Percentiles rank a stretch among this genome's conserved stretches.
phyloP scores from a whole-genome alignment of 2,797 vertebrate genomes.

The Novumbra hubbsi region DNA sequence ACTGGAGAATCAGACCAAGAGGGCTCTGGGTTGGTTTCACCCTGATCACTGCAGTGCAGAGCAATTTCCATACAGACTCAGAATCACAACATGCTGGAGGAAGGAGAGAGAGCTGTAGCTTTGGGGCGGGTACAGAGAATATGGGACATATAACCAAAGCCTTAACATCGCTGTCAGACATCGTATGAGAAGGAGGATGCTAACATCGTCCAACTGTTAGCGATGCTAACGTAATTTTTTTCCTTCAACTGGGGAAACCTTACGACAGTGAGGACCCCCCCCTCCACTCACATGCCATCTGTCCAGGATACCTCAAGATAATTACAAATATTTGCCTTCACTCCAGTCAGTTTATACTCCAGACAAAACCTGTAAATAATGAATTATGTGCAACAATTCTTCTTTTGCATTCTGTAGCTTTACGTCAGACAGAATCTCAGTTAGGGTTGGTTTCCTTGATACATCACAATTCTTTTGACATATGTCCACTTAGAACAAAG shows the following conservation, averaged over 20 bases:
- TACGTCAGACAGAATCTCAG: slow-evolving; percentile 16
- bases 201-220: slow-evolving; percentile 26
- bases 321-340: background rate
- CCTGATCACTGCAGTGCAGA: slow-evolving; percentile 54
- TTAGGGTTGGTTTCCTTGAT: slow-evolving; percentile 16
- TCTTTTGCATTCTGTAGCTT: slow-evolving; percentile 22
- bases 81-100: slow-evolving; percentile 46
- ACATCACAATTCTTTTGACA: slow-evolving; percentile 17
- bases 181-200: slow-evolving; percentile 38
- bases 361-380: slow-evolving; percentile 1
- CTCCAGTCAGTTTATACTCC: slow-evolving; percentile 14
- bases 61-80: slow-evolving; percentile 57
- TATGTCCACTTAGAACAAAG: slow-evolving; percentile 33
- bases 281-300: slow-evolving; percentile 17
- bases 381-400: slow-evolving; percentile 8
- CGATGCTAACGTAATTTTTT: slow-evolving; percentile 38
- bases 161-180: slow-evolving; percentile 23
- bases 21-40: slow-evolving; percentile 50
- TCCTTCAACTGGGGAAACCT: slow-evolving; percentile 24
- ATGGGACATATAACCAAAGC: slow-evolving; percentile 15
- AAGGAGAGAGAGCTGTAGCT: slow-evolving; percentile 1
- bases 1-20: slow-evolving; percentile 42
- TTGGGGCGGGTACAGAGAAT: background rate
- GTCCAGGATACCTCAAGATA: background rate
- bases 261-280: background rate